Conservation (phyloP, 2,888 invertebrate genomes). For the Athetis lepigone region DNA sequence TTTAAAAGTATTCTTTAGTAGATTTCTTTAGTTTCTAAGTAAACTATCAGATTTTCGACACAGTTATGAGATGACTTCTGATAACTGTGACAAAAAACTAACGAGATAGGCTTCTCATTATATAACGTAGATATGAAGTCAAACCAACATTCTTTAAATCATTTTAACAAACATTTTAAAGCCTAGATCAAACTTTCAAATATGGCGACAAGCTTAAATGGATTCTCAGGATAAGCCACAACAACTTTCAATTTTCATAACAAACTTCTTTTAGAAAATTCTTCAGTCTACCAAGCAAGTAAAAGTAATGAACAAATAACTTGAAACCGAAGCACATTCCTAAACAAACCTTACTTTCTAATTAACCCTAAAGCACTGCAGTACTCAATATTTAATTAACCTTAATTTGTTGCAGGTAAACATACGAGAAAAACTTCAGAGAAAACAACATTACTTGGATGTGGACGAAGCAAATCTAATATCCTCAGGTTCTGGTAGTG, state of each 20-base stretch:
- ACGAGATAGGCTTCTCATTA: too few species aligned
- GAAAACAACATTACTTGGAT: constrained; percentile 32
- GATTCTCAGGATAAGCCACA: neutral
- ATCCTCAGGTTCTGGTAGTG: constrained; percentile 52
- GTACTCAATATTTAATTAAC: constrained; percentile 42
- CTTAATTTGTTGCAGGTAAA: constrained; percentile 62
- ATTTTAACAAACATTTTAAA: too few species aligned
- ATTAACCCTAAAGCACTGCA: constrained; percentile 24
- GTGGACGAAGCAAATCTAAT: constrained; percentile 50
- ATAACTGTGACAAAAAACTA: too few species aligned
- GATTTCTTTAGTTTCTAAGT: too few species aligned
- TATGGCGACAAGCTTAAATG: neutral
- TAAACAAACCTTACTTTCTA: constrained; percentile 26
- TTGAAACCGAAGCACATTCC: constrained; percentile 26
- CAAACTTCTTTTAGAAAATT: constrained; percentile 28
- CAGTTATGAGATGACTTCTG: too few species aligned
- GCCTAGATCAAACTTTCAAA: too few species aligned
- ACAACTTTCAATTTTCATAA: constrained; percentile 22
- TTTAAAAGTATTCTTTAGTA: too few species aligned
- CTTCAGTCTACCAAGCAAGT: constrained; percentile 18
- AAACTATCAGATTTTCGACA: too few species aligned
- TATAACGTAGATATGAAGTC: too few species aligned
- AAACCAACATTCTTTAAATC: too few species aligned
- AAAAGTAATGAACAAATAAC: constrained; percentile 40
- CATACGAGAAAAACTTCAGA: constrained; percentile 29